Conservation (phyloP, 2,888 invertebrate species). For the Pyrrhia umbra region DNA sequence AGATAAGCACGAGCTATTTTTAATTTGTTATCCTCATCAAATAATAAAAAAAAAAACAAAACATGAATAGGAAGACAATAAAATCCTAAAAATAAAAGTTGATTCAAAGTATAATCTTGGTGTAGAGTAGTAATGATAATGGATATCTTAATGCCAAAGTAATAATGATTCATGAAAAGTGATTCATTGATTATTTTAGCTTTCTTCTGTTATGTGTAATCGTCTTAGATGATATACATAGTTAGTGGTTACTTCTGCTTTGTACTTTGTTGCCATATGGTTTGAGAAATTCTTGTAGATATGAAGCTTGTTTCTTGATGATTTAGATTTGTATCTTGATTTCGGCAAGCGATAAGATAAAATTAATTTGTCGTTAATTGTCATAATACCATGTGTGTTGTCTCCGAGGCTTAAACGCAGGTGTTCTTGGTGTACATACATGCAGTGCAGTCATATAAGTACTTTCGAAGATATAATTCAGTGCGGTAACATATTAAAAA, state of each 20-base stretch:
- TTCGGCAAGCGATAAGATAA: neutral
- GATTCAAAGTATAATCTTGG: neutral
- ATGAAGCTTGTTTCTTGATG: neutral
- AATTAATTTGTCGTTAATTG: neutral
- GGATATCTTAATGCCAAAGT: neutral
- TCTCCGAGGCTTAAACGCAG: too few species aligned
- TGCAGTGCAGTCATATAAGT: too few species aligned
- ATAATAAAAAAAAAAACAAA: neutral
- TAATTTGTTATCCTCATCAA: neutral
- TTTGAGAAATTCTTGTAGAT: neutral
- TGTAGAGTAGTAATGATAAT: neutral
- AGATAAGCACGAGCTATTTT: too few species aligned
- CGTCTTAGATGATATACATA: neutral
- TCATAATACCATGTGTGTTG: too few species aligned
- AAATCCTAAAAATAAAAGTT: neutral
- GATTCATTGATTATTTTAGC: neutral
- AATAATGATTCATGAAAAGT: neutral
- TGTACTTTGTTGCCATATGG: neutral
- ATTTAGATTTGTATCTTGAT: neutral
- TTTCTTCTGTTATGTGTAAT: neutral
- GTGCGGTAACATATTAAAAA: too few species aligned
- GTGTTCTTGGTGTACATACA: too few species aligned
- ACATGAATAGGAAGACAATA: neutral
- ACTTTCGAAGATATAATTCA: too few species aligned
- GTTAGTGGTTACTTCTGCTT: too few species aligned